Evolutionary conservation across 2,888 invertebrate species (phyloP).

Genomic region (Eupeodes latifasciatus): DNA sequence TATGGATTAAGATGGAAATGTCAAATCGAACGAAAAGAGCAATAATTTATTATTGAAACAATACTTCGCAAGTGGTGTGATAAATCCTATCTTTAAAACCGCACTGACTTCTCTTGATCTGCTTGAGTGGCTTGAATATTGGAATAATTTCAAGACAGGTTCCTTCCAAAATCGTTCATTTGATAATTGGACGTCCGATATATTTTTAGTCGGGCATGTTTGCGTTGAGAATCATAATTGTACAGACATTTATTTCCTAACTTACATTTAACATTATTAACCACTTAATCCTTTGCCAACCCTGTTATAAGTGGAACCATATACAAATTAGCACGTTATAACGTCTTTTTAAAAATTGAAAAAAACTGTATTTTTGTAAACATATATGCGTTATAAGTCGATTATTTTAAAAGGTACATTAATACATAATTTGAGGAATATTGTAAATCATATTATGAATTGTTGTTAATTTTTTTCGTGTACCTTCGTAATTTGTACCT

Average conservation of each 20-base stretch:
- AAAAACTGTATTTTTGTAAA: too few relatives aligned
- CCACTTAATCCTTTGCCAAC: constrained; percentile 15
- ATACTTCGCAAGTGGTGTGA: not conserved
- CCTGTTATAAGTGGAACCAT: constrained; percentile 4
- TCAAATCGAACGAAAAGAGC: too few relatives aligned
- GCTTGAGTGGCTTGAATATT: not conserved
- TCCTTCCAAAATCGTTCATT: constrained; percentile 23
- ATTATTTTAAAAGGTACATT: too few relatives aligned
- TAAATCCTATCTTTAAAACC: not conserved
- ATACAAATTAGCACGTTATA: not conserved
- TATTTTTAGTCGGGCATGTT: not conserved
- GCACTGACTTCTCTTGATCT: constrained; percentile 17
- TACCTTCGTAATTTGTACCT: not conserved
- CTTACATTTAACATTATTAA: constrained; percentile 20
- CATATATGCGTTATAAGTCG: too few relatives aligned
- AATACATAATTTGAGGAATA: too few relatives aligned
- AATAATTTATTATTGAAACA: too few relatives aligned
- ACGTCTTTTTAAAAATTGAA: too few relatives aligned
- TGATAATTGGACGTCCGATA: not conserved
- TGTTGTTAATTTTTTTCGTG: too few relatives aligned
- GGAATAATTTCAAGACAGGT: not conserved
- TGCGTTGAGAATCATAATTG: not conserved
- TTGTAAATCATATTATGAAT: too few relatives aligned
- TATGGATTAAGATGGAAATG: too few relatives aligned
- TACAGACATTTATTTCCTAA: not conserved